Evolutionary conservation across 2,888 invertebrate genomes (phyloP), one percentile per base, ranked within the genome.

Genomic region (Melanargia galathea): DNA sequence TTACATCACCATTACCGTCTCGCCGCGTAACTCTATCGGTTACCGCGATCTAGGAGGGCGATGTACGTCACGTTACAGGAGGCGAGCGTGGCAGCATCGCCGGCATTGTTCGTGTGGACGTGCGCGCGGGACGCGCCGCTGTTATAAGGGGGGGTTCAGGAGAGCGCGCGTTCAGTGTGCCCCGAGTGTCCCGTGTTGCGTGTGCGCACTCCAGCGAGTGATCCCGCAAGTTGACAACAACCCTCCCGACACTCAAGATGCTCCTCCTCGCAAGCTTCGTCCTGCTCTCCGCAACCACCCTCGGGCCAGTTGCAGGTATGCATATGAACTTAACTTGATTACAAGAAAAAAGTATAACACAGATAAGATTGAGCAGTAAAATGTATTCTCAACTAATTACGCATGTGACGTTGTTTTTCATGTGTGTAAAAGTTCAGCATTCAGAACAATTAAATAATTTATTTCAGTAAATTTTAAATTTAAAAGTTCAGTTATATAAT

Each of bases 241-340:
- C 66, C 73, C 74, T 75, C 74, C 75, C 77, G 73, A 76, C 73
- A 76, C 71, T 76, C 76, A 78, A 76, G 75, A 91, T 91, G 91
- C 89, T 86, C 79, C 82, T 92, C 81, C 82, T 93, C 80, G 92
- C 92, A 79, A 84, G 92, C 78, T 88, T 92, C 81, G 80, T 92
- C 73, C 78, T 93, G 83, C 86, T 93, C 76, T 82, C 87, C 80
- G 92, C 90, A 81, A 90, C 90, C 75, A 89, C 88, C 77, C 77
- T 90, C 66, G 84, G 86, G 75, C 92, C 92, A 66, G 87, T 87
- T 60, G 85, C 93, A 91, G 93, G 93, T 93, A 89, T 75, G 92
- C 91, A 16, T 16, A 48, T 18, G 24, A 2, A 60, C 3, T 45
- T 2, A 16, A 16, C 5, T 40, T n/a, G n/a, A n/a, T n/a, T n/a